Evolutionary conservation across 1,140 invertebrate genomes (phyloP), one percentile per base, ranked within the genome.

Genomic region (Drosophila kohkoa): DNA sequence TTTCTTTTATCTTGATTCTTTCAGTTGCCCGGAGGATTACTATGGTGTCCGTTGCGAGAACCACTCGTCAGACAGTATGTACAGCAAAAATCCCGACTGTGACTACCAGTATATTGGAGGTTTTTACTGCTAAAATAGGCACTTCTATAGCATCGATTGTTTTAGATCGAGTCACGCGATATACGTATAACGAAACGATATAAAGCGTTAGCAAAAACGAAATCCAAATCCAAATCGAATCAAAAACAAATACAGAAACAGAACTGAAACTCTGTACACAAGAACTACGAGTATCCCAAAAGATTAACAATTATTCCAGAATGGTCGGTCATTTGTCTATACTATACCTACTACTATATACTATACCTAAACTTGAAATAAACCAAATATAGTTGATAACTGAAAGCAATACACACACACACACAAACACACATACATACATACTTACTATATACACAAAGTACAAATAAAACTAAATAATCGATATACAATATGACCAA

Each of bases 11-110:
- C 49, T 73, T 59, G 49, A 32, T 30, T 73, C 67, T 93, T 91
- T 92, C 94, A 98, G 97, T 94, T 98, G 97, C 93, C 95, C 95
- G 79, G 96, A 96, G 91, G 96, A 96, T 81, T 97, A 95, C 94
- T 95, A 95, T 91, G 97, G 97, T 87, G 94, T 95, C 92, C 95
- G 96, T 82, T 98, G 97, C 93, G 96, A 97, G 93, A 95, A 71
- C 70, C 79, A 55, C 63, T 69, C 62, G 72, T 81, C 93, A 79
- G 82, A 86, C 74, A 92, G 92, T 92, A 92, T 77, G 92, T 92
- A 92, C 90, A 85, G 71, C 82, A 92, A 80, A 82, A 79, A 82
- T 75, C 69, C 77, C 87, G 77, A 91, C 75, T 79, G 77, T 90
- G 86, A 82, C 90, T 49, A 72, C 28, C 77, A 75, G 66, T 91